Percentiles rank a stretch among this genome's conserved stretches.
Evolutionary conservation across 2,888 invertebrate genomes (phyloP).

Genomic region (Eupithecia inturbata): DNA sequence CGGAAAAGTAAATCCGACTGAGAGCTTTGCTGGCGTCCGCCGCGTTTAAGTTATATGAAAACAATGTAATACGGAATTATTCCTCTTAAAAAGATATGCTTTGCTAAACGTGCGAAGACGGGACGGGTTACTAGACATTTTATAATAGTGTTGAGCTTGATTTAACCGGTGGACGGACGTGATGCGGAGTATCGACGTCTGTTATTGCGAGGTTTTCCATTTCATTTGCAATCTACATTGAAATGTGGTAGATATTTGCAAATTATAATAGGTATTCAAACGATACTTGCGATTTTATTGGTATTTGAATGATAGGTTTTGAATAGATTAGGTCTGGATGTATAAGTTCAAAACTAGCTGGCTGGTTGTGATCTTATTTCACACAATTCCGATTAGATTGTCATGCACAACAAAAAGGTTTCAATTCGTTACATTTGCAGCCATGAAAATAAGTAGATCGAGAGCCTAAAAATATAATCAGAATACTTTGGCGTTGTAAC

Average conservation of each 20-base stretch:
- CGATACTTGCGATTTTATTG: neutral
- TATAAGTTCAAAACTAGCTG: neutral
- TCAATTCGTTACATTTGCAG: no score
- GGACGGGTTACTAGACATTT: slow-evolving; percentile 26
- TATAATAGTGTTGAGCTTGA: slow-evolving; percentile 29
- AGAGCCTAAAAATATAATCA: no score
- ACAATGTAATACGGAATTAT: no score
- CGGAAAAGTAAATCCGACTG: no score
- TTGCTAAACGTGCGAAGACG: neutral
- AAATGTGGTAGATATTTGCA: slow-evolving; percentile 1
- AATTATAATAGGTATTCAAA: neutral
- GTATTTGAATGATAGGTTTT: neutral
- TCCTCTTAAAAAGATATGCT: neutral
- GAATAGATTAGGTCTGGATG: neutral
- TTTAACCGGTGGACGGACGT: slow-evolving; percentile 28
- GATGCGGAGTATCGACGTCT: slow-evolving; percentile 25
- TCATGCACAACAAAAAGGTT: no score
- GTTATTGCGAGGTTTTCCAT: slow-evolving; percentile 9
- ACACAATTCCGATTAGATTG: no score
- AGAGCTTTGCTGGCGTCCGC: no score
- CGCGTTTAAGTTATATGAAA: no score
- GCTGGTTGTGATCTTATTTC: no score
- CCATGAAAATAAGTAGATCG: no score
- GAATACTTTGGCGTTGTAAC: neutral
- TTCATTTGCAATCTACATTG: neutral